Evolutionary conservation across 1,140 invertebrate genomes (phyloP), one percentile per base, ranked within the genome.

Genomic region (Sitodiplosis mosellana): DNA sequence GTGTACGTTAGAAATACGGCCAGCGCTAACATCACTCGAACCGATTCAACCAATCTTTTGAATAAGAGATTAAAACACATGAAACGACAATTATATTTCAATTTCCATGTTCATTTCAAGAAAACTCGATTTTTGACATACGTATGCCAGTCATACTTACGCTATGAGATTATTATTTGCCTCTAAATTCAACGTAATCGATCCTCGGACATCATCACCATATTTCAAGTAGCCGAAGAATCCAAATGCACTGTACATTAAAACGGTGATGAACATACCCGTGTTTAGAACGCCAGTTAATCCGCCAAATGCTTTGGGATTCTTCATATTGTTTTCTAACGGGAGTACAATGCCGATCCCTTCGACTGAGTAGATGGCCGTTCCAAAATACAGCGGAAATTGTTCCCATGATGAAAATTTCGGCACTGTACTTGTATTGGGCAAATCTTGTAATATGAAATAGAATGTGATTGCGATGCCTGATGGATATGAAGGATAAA

Each of bases 171-270:
- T n/a, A 27, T 81, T 77, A 57, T 75, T 63, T 19, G 68, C 64
- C 1, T 83, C 83, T 44, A 92, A 64, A 66, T 89, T 87, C 1
- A 91, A 67, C 2, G 88, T 92, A 45, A 93, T 83, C 61, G 83
- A 88, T n/a, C 83, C 86, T 51, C 73, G 64, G 1, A 85, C 79
- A 49, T 66, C 60, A 41, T 87, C 78, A 2, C 87, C 87, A 66
- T 86, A 93, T 56, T 87, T 86, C 18, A 93, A 67, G 61, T 90
- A 93, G 14, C 88, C 89, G 68, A 87, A 93, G 65, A 91, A 92
- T 36, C 87, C 89, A 22, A 91, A 78, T 3, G 78, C 78, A 17
- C 81, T 82, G 59, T 92, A 92, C 2, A 91, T 59, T 46, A 73
- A 77, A 4, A 79, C 78, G 8, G 91, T 86, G 45, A 87, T 77